phyloP scores from a whole-genome alignment of 2,113 vertebrate species.

The Bambusicola thoracicus region DNA sequence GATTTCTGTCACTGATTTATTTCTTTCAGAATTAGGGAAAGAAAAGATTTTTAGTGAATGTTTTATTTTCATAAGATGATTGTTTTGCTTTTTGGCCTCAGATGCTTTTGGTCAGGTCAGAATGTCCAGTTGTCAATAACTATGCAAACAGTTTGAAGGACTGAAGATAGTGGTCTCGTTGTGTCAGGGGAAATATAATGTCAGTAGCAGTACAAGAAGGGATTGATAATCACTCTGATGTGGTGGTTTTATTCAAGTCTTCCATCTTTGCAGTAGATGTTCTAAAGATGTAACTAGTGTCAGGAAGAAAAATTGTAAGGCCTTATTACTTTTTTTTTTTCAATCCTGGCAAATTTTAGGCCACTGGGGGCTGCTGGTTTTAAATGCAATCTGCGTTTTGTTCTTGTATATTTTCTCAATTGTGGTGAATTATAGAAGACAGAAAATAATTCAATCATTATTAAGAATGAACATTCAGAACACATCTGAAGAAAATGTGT shows the following conservation, averaged over 20 bases:
- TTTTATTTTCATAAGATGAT: neutral
- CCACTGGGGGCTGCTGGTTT: neutral
- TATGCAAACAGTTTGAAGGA: neutral
- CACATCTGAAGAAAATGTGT: neutral
- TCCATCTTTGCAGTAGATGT: neutral
- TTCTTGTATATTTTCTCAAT: neutral
- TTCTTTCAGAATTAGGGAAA: neutral
- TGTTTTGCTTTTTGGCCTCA: neutral
- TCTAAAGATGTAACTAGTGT: neutral
- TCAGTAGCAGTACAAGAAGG: neutral
- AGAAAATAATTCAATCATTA: neutral
- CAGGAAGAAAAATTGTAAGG: neutral
- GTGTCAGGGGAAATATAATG: neutral
- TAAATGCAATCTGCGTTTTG: neutral
- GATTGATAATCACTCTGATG: neutral
- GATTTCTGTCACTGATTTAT: neutral
- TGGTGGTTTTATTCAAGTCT: neutral
- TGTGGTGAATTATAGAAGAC: neutral
- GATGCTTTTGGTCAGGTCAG: neutral
- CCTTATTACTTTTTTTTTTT: neutral
- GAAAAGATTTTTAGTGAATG: neutral
- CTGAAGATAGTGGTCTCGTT: neutral
- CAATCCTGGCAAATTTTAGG: neutral
- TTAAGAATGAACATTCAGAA: neutral
- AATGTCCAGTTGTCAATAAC: too few relatives aligned